Conservation (phyloP, 2,888 invertebrate genomes). For the Geophilus truncorum region DNA sequence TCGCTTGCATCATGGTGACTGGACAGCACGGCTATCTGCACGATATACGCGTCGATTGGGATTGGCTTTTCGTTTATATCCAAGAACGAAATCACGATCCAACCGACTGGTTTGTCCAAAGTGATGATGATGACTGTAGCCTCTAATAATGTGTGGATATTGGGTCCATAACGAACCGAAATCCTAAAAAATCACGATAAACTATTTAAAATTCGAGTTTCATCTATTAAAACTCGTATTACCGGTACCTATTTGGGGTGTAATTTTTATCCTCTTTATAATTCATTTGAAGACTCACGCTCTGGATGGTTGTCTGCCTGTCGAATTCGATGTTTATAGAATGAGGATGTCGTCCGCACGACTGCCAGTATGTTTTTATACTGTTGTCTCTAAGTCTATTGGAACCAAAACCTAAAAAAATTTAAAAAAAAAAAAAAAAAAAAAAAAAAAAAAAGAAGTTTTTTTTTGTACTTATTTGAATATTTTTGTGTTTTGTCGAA, state of each 20-base stretch:
- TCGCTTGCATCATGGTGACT: slow-evolving; percentile 99
- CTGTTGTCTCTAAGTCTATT: slow-evolving; percentile 92
- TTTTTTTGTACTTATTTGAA: no score
- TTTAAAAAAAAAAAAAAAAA: neutral
- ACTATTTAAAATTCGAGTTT: neutral
- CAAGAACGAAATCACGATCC: slow-evolving; percentile 90
- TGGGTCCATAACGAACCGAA: slow-evolving; percentile 86
- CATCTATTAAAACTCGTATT: neutral
- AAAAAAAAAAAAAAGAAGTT: no score
- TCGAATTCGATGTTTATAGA: slow-evolving; percentile 95
- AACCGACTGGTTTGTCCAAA: slow-evolving; percentile 89
- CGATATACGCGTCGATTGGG: slow-evolving; percentile 91
- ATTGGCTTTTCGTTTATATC: slow-evolving; percentile 80
- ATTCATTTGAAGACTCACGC: slow-evolving; percentile 95
- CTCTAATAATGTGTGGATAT: slow-evolving; percentile 94
- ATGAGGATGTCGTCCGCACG: slow-evolving; percentile 97
- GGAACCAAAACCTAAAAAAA: slow-evolving; percentile 91
- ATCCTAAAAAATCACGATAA: slow-evolving; percentile 58
- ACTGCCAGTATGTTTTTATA: slow-evolving; percentile 98
- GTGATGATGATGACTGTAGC: slow-evolving; percentile 92
- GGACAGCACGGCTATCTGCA: slow-evolving; percentile 91
- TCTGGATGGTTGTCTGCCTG: slow-evolving; percentile 87
- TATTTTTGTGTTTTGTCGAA: no score
- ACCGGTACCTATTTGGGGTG: slow-evolving; percentile 84
- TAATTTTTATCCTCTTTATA: slow-evolving; percentile 98